Evolutionary conservation across 2,797 vertebrate genomes (phyloP).

Genomic region (Mus spretus): DNA sequence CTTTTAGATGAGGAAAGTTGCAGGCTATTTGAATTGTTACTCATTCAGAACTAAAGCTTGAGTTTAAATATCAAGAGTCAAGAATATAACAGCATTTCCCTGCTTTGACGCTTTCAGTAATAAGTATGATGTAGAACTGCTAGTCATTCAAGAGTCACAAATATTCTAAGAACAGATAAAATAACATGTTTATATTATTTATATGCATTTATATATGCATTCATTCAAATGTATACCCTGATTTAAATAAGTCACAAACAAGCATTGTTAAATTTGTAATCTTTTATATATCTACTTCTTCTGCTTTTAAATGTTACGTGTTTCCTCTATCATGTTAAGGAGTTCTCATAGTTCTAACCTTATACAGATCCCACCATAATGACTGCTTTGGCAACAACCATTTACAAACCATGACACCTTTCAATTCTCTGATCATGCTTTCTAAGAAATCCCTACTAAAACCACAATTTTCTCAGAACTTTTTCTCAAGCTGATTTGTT

Average conservation of each 20-base stretch:
- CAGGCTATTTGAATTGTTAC: constrained; percentile 30
- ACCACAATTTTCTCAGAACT: neutral
- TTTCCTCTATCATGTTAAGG: fast-evolving
- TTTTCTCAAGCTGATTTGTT: neutral
- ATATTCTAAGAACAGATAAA: neutral
- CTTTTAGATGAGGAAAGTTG: neutral
- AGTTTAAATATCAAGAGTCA: neutral
- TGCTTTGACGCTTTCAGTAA: constrained; percentile 21
- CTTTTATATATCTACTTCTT: neutral
- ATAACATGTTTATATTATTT: fast-evolving
- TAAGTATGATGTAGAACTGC: neutral
- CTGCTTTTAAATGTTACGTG: neutral
- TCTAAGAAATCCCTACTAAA: neutral
- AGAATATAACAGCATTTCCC: neutral
- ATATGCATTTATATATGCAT: neutral
- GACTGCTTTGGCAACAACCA: neutral
- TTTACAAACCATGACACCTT: neutral
- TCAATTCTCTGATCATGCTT: neutral
- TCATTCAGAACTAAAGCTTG: neutral
- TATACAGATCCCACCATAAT: neutral
- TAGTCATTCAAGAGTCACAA: neutral
- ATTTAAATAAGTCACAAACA: neutral
- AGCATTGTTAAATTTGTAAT: neutral
- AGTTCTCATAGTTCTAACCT: neutral
- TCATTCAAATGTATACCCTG: neutral